phyloP scores from a whole-genome alignment of 2,797 vertebrate species.

The Poecilia wingei region DNA sequence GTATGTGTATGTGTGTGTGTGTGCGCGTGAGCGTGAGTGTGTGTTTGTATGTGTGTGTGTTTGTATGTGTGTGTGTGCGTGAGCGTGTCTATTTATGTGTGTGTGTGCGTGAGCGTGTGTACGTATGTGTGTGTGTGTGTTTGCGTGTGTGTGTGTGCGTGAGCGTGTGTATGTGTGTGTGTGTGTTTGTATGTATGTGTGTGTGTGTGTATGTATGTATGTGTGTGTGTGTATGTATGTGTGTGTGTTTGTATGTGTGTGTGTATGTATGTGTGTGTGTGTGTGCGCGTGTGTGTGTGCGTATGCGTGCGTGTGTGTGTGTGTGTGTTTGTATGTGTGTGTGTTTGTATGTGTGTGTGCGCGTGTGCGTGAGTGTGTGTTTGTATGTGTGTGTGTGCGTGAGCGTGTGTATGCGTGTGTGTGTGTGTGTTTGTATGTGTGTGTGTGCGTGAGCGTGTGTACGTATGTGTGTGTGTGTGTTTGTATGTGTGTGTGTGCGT shows the following conservation, averaged over 20 bases:
- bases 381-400: no score
- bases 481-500: no score
- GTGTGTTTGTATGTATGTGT: no score
- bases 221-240: no score
- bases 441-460: background rate
- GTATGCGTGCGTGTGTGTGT: background rate
- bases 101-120: no score
- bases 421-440: conserved; percentile 12
- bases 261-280: no score
- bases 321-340: background rate
- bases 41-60: background rate
- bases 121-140: background rate
- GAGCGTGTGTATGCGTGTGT: no score
- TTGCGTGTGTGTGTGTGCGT: no score
- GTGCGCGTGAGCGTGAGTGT: no score
- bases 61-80: background rate
- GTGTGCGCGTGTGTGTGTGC: background rate
- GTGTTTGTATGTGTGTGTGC: background rate
- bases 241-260: background rate
- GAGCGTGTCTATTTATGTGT: background rate
- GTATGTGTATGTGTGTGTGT: no score
- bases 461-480: no score
- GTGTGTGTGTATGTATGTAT: background rate
- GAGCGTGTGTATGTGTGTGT: background rate
- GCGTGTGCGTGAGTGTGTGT: background rate